Conservation (phyloP, 2,888 invertebrate species). For the Tiliacea citrago region DNA sequence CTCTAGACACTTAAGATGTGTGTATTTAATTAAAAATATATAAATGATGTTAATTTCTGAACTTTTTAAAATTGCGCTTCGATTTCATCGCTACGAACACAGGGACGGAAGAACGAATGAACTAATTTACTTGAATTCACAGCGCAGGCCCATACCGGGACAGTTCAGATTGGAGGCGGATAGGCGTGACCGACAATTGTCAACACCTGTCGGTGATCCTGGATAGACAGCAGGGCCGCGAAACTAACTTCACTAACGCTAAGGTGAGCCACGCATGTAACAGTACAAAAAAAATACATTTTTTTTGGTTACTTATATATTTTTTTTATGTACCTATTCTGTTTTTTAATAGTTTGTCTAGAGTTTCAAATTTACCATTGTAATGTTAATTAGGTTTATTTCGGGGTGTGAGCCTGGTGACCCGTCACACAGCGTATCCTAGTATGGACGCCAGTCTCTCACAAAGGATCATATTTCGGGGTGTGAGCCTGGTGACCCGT, state of each 20-base stretch:
- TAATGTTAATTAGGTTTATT: too few relatives aligned
- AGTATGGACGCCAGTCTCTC: too few relatives aligned
- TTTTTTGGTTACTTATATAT: too few relatives aligned
- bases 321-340: too few relatives aligned
- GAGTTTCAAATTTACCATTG: too few relatives aligned
- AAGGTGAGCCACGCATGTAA: conserved; percentile 71
- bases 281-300: too few relatives aligned
- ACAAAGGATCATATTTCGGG: too few relatives aligned
- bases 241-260: conserved; percentile 73
- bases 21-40: background rate
- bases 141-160: conserved; percentile 78
- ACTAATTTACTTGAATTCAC: conserved; percentile 43
- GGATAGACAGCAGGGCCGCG: conserved; percentile 80
- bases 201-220: conserved; percentile 89
- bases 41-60: background rate
- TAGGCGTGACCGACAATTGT: conserved; percentile 91
- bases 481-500: too few relatives aligned
- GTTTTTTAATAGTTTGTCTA: too few relatives aligned
- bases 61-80: background rate
- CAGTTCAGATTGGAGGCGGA: conserved; percentile 86
- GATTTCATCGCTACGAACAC: background rate
- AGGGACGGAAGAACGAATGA: background rate
- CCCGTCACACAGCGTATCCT: too few relatives aligned
- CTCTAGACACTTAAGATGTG: too few relatives aligned
- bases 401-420: too few relatives aligned